Percentiles rank a stretch among this genome's conserved stretches.
Evolutionary conservation across 2,113 vertebrate genomes (phyloP).

Genomic region (Kobus ellipsiprymnus): DNA sequence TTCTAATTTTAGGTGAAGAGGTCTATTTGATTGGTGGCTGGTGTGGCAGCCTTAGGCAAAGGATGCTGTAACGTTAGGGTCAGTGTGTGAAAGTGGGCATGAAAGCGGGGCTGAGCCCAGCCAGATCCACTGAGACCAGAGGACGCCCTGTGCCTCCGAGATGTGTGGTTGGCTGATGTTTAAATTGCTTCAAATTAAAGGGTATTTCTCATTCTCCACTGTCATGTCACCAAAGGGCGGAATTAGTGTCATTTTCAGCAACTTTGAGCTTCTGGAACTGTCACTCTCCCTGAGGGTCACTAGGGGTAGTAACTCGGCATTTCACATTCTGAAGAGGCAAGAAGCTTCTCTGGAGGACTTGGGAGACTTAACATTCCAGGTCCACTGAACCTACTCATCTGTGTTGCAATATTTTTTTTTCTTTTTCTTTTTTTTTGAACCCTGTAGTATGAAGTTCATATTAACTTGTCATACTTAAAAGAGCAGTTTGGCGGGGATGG

Average conservation of each 20-base stretch:
- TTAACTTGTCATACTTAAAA: background rate
- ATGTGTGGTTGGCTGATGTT: constrained; percentile 45
- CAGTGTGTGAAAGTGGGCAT: background rate
- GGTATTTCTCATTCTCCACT: constrained; percentile 57
- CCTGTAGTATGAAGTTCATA: background rate
- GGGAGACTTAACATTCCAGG: background rate
- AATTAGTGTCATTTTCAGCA: constrained; percentile 63
- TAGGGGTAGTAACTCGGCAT: constrained; percentile 27
- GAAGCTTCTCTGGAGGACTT: background rate
- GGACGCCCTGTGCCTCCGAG: constrained; percentile 48
- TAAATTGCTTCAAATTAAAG: constrained; percentile 71
- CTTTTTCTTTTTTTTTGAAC: background rate
- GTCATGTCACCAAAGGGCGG: constrained; percentile 52
- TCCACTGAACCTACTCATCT: background rate
- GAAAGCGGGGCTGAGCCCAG: background rate
- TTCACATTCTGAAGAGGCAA: constrained; percentile 11
- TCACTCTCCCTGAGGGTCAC: constrained; percentile 44
- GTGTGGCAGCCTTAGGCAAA: background rate
- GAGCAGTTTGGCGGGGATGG: background rate
- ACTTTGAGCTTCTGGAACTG: constrained; percentile 48
- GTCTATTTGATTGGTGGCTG: background rate
- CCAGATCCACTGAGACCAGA: constrained; percentile 23
- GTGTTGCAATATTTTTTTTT: background rate
- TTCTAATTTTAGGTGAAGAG: background rate
- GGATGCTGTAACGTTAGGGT: background rate